Base-by-base conservation (phyloP, 2,113 vertebrate species). In the Gymnobelideus leadbeateri region DNA sequence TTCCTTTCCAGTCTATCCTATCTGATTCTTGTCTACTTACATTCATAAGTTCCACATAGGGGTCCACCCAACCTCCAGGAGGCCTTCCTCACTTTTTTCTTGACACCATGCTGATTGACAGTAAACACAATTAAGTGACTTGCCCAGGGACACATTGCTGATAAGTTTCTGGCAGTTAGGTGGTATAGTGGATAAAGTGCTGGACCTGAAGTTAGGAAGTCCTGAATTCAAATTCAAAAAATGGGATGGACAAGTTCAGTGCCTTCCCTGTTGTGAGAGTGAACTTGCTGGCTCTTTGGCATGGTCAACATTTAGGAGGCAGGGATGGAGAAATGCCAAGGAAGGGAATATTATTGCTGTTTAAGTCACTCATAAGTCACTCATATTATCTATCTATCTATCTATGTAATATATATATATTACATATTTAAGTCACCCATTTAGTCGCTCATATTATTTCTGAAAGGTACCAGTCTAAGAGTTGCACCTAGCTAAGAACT, bases 401-500 rank as follows among this genome's bases (percentile, higher is more conserved):
- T 49, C 2, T 49, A 49, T 49, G 47, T 49, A 49, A 49, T 49
- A 49, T 49, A 49, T 49, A 49, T 49, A 49, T n/a, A n/a, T n/a
- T n/a, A 49, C 47, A 49, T 49, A 49, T 49, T 49, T 49, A 49
- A 49, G 2, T 49, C 47, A 49, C 47, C 47, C 47, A 49, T 49
- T 51, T 51, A 51, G 51, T 51, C 51, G 11, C 28, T 68, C 57
- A 37, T 19, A 23, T 5, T 55, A 89, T 49, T 12, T n/a, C 61
- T 92, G 94, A 91, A 92, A 91, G 37, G 4, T 25, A 51, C 57
- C 93, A 14, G 26, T 37, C 11, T 47, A 90, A 90, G 43, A 84
- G 25, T 21, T 93, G 95, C 93, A 50, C 46, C 89, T 51, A 49
- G 26, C 61, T 77, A 51, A 90, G 50, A 95, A 51, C 2, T 57